phyloP scores from a whole-genome alignment of 2,113 vertebrate genomes.

The Alethe diademata region DNA sequence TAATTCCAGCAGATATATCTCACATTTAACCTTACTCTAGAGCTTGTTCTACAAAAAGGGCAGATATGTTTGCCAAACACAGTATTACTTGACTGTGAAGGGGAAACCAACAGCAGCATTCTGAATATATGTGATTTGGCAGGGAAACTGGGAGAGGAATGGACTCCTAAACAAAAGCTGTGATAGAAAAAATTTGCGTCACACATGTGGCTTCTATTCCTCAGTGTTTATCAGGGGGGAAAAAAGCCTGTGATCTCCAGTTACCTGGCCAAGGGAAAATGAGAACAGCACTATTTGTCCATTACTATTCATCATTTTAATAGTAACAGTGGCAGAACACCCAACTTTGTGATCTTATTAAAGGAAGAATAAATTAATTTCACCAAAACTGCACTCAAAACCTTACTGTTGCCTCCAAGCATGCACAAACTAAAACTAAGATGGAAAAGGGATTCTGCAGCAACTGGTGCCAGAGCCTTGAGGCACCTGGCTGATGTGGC shows the following conservation, averaged over 20 bases:
- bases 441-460: background rate
- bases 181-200: background rate
- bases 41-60: background rate
- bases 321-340: background rate
- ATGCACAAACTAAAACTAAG: background rate
- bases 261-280: conserved; percentile 15
- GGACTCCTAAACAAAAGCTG: background rate
- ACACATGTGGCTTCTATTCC: background rate
- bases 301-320: background rate
- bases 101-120: background rate
- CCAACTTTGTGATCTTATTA: background rate
- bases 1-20: background rate
- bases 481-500: background rate
- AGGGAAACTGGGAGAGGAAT: background rate
- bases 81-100: background rate
- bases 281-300: background rate
- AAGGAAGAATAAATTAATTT: background rate
- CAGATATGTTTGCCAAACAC: background rate
- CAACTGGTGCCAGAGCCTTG: background rate
- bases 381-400: background rate
- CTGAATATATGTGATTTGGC: background rate
- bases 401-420: background rate
- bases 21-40: background rate
- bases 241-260: background rate
- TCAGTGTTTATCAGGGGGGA: rapidly evolving